These are phyloP conservation scores for Drosophila mayaguana DNA, from an alignment of 2,888 invertebrate species.

Conservation along the genomic window DNA sequence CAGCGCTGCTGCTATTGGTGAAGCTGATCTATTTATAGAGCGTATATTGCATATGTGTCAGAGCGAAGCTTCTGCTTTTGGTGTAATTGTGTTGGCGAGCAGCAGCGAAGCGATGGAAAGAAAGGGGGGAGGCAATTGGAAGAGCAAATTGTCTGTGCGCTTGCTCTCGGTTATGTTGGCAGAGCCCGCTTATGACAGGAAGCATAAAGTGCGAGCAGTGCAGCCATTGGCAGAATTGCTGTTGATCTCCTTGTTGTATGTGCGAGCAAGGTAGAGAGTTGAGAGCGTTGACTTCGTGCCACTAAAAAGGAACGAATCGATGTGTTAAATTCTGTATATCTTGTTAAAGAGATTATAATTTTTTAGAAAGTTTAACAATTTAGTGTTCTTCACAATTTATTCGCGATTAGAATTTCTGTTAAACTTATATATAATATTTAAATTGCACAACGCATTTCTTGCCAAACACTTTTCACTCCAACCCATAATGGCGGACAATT, in stretches of 20 bases:
- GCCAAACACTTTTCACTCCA: not conserved
- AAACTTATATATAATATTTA: not conserved
- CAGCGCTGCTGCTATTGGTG: not conserved
- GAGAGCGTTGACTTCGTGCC: not conserved
- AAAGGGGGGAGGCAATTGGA: no score
- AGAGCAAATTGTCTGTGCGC: no score
- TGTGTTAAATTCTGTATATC: no score
- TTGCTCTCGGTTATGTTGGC: not conserved
- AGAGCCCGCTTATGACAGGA: no score
- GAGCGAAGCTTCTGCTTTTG: not conserved
- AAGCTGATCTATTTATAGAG: not conserved
- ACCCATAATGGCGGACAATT: not conserved
- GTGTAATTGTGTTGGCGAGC: not conserved
- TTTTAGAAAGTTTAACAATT: not conserved
- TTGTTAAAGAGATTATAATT: not conserved
- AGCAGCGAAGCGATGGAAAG: no score
- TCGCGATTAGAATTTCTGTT: not conserved
- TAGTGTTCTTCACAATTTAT: not conserved
- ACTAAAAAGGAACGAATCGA: no score
- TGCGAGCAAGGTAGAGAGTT: not conserved
- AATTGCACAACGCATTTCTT: not conserved
- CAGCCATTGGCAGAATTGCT: not conserved
- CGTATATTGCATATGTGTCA: not conserved
- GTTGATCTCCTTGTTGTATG: not conserved
- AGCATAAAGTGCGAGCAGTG: no score